Conservation (phyloP, 1,140 invertebrate genomes). For the Polyergus mexicanus region DNA sequence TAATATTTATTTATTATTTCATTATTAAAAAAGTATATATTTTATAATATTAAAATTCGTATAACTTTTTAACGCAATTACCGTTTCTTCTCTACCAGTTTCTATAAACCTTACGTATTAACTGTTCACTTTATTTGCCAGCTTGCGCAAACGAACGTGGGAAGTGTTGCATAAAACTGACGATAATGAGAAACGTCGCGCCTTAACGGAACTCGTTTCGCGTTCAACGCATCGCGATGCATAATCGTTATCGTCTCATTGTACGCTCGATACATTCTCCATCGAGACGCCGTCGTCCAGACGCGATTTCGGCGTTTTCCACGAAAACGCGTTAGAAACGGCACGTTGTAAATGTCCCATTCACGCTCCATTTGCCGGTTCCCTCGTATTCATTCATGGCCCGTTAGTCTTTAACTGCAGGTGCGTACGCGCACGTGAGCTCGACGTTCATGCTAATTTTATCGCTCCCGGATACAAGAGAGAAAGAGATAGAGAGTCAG, state of each 20-base stretch:
- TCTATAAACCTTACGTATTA: not conserved
- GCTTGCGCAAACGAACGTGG: not conserved
- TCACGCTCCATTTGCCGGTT: slow-evolving; percentile 78
- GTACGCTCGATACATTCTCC: slow-evolving; percentile 23
- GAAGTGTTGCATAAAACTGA: slow-evolving; percentile 1
- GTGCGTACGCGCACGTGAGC: slow-evolving; percentile 69
- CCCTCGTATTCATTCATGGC: slow-evolving; percentile 76
- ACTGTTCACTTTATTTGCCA: slow-evolving; percentile 34
- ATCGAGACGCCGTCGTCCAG: slow-evolving; percentile 14
- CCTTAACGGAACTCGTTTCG: not conserved
- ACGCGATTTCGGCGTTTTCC: not conserved
- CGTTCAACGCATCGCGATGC: not conserved
- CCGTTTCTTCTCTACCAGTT: not conserved
- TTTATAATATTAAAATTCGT: too few relatives aligned
- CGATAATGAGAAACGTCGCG: slow-evolving; percentile 48
- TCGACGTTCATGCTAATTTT: slow-evolving; percentile 78
- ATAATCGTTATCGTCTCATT: slow-evolving; percentile 49
- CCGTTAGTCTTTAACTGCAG: slow-evolving; percentile 78
- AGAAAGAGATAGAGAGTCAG: not conserved
- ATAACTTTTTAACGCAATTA: too few relatives aligned
- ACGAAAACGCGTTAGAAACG: not conserved
- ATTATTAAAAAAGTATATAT: too few relatives aligned
- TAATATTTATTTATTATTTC: too few relatives aligned
- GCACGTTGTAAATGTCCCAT: slow-evolving; percentile 55
- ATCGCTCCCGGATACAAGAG: slow-evolving; percentile 60